Conservation (phyloP, 2,113 vertebrate genomes). For the Corythornis vintsioides region DNA sequence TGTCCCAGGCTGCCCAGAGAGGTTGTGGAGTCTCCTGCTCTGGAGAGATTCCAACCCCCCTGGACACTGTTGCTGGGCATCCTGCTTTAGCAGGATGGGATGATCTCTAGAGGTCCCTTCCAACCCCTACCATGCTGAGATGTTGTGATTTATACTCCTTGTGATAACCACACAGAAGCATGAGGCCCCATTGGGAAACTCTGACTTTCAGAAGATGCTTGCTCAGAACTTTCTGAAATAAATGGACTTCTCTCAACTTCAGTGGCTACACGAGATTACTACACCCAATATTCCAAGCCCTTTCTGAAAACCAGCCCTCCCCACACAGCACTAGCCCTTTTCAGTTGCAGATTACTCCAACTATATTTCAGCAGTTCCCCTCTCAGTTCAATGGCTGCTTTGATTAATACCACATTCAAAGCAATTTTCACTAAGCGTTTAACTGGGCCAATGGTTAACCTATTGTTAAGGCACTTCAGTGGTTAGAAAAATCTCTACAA, state of each 20-base stretch:
- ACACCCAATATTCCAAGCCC: not conserved
- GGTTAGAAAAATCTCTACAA: not conserved
- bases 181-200: not conserved
- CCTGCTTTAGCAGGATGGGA: not conserved
- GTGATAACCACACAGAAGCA: not conserved
- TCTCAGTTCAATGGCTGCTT: constrained; percentile 7
- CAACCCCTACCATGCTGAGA: not conserved
- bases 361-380: not conserved
- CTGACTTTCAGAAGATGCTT: not conserved
- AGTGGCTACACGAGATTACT: not conserved
- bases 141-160: not conserved
- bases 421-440: not conserved
- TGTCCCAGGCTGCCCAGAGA: no score
- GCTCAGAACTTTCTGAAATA: not conserved
- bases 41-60: no score
- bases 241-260: not conserved
- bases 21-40: no score
- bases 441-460: not conserved
- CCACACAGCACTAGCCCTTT: not conserved
- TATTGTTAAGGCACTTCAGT: not conserved
- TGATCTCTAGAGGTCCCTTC: not conserved
- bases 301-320: not conserved
- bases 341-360: constrained; percentile 4
- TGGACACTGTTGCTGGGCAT: not conserved
- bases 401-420: constrained; percentile 40